Evolutionary conservation across 2,113 vertebrate species (phyloP).

Genomic region (Oreotragus oreotragus): DNA sequence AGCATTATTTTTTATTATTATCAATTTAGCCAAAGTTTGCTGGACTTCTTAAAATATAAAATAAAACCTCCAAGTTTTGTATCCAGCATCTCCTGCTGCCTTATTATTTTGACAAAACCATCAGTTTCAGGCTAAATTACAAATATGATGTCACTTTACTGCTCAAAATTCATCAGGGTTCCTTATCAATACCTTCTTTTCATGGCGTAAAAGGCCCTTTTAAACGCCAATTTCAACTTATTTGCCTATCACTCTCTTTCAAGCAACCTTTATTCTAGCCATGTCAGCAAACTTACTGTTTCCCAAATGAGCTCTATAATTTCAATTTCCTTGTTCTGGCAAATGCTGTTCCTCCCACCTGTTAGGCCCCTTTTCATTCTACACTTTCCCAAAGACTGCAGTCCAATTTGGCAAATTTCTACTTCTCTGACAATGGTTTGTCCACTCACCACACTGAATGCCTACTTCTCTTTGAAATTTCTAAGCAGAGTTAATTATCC

Average conservation of each 20-base stretch:
- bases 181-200: background rate
- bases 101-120: background rate
- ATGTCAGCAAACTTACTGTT: background rate
- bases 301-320: background rate
- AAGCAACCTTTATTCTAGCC: background rate
- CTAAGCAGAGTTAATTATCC: background rate
- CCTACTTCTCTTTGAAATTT: background rate
- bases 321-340: background rate
- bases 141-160: background rate
- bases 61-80: background rate
- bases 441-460: background rate
- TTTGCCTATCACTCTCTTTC: background rate
- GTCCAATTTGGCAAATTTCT: background rate
- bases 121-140: background rate
- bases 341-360: background rate
- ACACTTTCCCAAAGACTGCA: background rate
- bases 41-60: background rate
- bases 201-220: background rate
- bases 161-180: background rate
- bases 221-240: background rate
- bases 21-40: background rate
- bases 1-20: background rate
- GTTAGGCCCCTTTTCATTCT: background rate
- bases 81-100: background rate
- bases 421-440: background rate